phyloP scores from a whole-genome alignment of 2,113 vertebrate species.

The Lanius collurio region DNA sequence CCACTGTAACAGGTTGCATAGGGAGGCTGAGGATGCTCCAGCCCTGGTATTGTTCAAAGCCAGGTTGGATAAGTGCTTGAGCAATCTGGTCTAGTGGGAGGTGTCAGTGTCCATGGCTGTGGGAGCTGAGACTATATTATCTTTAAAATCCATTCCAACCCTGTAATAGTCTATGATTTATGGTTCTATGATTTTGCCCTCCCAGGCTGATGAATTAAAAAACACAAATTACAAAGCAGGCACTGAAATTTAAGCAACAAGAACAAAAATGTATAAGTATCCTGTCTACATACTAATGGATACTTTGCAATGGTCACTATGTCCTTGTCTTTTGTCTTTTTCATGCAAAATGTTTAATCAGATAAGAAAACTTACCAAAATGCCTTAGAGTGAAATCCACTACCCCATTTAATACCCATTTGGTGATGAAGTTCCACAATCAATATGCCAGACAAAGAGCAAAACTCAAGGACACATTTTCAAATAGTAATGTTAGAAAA shows the following conservation, averaged over 20 bases:
- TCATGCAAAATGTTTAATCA: neutral
- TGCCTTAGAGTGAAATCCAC: neutral
- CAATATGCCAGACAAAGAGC: neutral
- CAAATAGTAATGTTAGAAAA: neutral
- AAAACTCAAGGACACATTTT: conserved; percentile 11
- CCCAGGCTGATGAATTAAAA: neutral
- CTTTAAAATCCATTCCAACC: neutral
- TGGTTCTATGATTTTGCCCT: neutral
- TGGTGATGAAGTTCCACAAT: neutral
- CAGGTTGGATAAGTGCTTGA: neutral
- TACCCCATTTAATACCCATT: neutral
- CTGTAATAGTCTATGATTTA: neutral
- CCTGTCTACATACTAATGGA: neutral
- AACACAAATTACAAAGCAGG: neutral
- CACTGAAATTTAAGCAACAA: neutral
- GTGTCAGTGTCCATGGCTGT: neutral
- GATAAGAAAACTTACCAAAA: neutral
- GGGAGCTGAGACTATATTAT: neutral
- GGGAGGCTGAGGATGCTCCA: neutral
- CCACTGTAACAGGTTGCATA: neutral
- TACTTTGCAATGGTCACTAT: neutral
- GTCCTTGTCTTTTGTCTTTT: neutral
- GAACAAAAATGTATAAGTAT: neutral
- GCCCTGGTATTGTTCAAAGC: neutral
- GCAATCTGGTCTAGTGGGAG: neutral